Conservation (phyloP, 2,113 vertebrate genomes). For the Istiophorus platypterus region DNA sequence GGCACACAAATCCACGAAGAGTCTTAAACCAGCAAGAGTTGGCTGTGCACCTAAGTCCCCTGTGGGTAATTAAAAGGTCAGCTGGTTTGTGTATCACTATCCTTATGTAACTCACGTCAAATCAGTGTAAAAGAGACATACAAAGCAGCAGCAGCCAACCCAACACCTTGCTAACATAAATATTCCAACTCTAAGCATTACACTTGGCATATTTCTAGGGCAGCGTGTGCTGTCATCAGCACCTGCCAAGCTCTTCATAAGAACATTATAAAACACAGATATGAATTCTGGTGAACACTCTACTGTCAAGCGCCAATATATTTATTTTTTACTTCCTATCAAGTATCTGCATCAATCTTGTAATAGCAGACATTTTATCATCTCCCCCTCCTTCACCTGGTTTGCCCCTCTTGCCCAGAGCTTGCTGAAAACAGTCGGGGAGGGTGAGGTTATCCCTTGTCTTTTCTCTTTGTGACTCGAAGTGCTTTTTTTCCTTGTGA, state of each 20-base stretch:
- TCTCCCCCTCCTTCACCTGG: neutral
- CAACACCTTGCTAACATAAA: conserved; percentile 40
- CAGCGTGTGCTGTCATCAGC: conserved; percentile 30
- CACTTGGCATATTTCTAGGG: conserved; percentile 14
- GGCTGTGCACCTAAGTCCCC: conserved; percentile 43
- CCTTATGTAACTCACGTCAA: conserved; percentile 39
- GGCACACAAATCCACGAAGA: conserved; percentile 32
- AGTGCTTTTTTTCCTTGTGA: conserved; percentile 49
- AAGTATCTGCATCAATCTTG: conserved; percentile 35
- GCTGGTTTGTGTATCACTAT: conserved; percentile 42
- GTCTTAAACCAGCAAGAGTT: conserved; percentile 49
- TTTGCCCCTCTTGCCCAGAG: neutral
- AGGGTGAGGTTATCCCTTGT: conserved; percentile 13
- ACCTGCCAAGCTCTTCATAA: conserved; percentile 31
- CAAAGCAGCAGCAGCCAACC: conserved; percentile 39
- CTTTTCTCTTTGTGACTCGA: conserved; percentile 40
- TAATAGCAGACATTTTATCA: conserved; percentile 32
- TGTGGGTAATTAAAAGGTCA: conserved; percentile 57
- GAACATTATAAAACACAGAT: conserved; percentile 45
- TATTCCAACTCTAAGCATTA: conserved; percentile 30
- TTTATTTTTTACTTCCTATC: conserved; percentile 42
- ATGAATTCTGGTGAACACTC: conserved; percentile 31
- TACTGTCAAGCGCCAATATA: conserved; percentile 40
- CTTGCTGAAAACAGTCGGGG: conserved; percentile 10
- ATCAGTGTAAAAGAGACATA: conserved; percentile 37